Evolutionary conservation across 2,113 vertebrate species (phyloP).

Genomic region (Syngnathoides biaculeatus): DNA sequence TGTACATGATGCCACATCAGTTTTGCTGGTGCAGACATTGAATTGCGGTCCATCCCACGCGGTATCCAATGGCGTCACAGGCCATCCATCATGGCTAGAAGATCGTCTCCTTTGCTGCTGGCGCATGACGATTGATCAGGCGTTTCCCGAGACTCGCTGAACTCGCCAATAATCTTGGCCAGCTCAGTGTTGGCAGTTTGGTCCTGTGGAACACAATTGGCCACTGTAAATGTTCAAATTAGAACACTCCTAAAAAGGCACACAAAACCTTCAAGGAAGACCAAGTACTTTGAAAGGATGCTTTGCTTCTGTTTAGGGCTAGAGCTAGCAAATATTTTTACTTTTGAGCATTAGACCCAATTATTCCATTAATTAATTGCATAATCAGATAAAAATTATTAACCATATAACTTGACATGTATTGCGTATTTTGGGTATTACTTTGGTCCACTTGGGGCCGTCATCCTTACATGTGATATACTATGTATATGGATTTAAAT

Average conservation of each 20-base stretch:
- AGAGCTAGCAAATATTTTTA: no score
- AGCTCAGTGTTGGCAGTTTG: constrained; percentile 81
- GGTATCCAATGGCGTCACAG: constrained; percentile 67
- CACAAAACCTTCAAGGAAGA: no score
- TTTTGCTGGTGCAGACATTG: constrained; percentile 25
- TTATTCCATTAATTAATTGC: no score
- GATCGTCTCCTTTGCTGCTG: constrained; percentile 87
- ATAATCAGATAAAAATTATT: no score
- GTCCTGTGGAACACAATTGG: constrained; percentile 76
- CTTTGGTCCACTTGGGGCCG: neutral
- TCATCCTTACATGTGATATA: neutral
- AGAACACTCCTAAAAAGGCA: neutral
- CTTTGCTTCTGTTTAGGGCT: no score
- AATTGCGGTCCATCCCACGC: constrained; percentile 2
- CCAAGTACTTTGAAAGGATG: no score
- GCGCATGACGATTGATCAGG: constrained; percentile 61
- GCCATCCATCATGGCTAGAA: constrained; percentile 92
- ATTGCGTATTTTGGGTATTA: neutral
- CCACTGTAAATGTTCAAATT: neutral
- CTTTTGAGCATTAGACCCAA: no score
- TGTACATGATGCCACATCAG: constrained; percentile 23
- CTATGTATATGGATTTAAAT: no score
- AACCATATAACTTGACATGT: no score
- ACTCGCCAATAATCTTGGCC: constrained; percentile 87
- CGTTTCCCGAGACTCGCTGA: constrained; percentile 72